Percentiles rank a stretch among this genome's conserved stretches.
Evolutionary conservation across 2,113 vertebrate species (phyloP).

Genomic region (Caranx melampygus): DNA sequence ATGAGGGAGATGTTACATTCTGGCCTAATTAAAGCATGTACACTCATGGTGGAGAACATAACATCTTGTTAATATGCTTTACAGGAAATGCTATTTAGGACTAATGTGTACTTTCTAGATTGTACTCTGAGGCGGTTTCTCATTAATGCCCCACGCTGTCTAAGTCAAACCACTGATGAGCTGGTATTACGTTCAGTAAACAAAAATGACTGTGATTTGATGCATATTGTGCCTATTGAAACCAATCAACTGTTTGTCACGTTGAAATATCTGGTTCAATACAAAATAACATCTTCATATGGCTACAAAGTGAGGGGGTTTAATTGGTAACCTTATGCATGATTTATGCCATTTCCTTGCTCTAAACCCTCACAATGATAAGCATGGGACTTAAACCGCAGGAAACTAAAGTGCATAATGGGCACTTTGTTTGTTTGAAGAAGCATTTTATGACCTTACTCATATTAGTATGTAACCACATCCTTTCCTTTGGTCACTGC

Average conservation of each 20-base stretch:
- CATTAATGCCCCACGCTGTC: background rate
- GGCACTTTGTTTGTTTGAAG: constrained; percentile 20
- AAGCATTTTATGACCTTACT: constrained; percentile 24
- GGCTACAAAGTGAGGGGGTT: background rate
- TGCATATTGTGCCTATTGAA: background rate
- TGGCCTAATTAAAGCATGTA: background rate
- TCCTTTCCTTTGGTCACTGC: constrained; percentile 23
- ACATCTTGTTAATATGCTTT: background rate
- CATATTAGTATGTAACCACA: constrained; percentile 38
- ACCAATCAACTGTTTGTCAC: background rate
- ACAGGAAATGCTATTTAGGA: background rate
- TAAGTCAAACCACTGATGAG: constrained; percentile 4
- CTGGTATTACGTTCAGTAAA: background rate
- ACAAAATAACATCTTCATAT: background rate
- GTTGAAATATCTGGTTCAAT: background rate
- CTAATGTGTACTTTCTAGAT: constrained; percentile 14
- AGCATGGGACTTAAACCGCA: constrained; percentile 30
- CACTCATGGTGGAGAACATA: background rate
- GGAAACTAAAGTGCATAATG: constrained; percentile 43
- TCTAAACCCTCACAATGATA: constrained; percentile 5
- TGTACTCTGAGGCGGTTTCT: background rate
- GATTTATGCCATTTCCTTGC: constrained; percentile 32
- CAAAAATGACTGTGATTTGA: background rate
- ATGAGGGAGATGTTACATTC: background rate
- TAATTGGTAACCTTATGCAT: constrained; percentile 39